These are phyloP conservation scores for Megaptera novaeangliae DNA, from an alignment of 2,113 vertebrate genomes.

Conservation along the genomic window DNA sequence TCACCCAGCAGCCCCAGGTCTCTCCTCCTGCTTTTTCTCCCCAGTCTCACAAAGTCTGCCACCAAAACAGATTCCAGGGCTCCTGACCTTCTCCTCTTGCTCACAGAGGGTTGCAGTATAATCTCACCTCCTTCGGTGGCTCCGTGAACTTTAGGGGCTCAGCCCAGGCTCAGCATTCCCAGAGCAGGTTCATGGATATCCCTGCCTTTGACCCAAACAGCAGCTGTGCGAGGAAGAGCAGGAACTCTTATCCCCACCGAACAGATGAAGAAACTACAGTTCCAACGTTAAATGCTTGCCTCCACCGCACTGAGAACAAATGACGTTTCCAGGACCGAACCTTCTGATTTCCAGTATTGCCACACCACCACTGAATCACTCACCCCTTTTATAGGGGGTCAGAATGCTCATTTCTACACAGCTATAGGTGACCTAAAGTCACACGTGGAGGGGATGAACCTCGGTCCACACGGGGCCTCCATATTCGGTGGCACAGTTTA, in stretches of 20 bases:
- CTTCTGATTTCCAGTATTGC: not conserved
- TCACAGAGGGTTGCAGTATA: not conserved
- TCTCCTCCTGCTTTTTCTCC: not conserved
- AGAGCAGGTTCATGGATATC: not conserved
- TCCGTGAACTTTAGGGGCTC: not conserved
- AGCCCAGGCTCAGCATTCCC: not conserved
- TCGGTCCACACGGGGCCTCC: no score
- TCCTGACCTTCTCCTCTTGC: not conserved
- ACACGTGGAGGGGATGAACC: not conserved
- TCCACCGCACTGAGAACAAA: not conserved
- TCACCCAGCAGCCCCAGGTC: not conserved
- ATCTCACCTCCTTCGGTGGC: not conserved
- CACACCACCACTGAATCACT: not conserved
- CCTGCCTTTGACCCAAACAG: not conserved
- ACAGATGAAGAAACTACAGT: not conserved
- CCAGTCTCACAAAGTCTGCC: not conserved
- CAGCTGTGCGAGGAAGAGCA: not conserved
- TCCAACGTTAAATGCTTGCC: not conserved
- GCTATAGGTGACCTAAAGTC: not conserved
- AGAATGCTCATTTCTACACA: not conserved
- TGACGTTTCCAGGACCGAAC: not conserved
- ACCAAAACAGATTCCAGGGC: no score
- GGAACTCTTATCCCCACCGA: not conserved
- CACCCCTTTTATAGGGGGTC: not conserved
- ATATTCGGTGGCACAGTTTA: accelerated